Conservation (phyloP, 1,140 invertebrate species). For the Orchestia grillus region DNA sequence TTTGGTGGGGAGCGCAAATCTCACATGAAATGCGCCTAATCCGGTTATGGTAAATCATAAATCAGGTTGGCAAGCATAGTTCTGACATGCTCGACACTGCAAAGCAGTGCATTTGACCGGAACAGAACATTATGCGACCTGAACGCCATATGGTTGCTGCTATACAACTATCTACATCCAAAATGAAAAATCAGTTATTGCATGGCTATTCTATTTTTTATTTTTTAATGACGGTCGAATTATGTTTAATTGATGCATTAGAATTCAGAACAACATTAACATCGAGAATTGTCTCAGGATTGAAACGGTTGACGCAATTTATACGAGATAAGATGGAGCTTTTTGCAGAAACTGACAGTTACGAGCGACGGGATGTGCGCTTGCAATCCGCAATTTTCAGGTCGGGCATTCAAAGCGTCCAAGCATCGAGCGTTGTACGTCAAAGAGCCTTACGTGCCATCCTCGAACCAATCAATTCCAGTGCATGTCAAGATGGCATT, state of each 20-base stretch:
- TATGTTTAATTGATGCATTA: not conserved
- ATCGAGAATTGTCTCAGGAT: not conserved
- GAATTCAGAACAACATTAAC: not conserved
- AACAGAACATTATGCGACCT: conserved; percentile 28
- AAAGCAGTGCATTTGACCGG: conserved; percentile 50
- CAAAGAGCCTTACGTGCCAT: not conserved
- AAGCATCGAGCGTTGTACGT: not conserved
- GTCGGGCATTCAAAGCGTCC: not conserved
- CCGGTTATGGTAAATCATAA: conserved; percentile 56
- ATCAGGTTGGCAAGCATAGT: conserved; percentile 51
- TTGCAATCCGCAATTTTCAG: not conserved
- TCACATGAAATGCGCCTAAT: conserved; percentile 55
- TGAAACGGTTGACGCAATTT: not conserved
- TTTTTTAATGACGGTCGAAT: not conserved
- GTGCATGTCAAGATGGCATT: not conserved
- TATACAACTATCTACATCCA: not conserved
- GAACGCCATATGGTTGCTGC: not conserved
- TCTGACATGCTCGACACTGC: conserved; percentile 49
- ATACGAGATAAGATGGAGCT: not conserved
- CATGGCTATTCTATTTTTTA: not conserved
- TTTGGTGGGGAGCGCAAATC: not conserved
- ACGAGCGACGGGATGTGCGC: not conserved
- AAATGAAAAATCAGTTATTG: not conserved
- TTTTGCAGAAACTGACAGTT: not conserved
- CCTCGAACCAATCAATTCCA: not conserved